Evolutionary conservation across 2,797 vertebrate species (phyloP).

Genomic region (Coranthus polyacanthus): DNA sequence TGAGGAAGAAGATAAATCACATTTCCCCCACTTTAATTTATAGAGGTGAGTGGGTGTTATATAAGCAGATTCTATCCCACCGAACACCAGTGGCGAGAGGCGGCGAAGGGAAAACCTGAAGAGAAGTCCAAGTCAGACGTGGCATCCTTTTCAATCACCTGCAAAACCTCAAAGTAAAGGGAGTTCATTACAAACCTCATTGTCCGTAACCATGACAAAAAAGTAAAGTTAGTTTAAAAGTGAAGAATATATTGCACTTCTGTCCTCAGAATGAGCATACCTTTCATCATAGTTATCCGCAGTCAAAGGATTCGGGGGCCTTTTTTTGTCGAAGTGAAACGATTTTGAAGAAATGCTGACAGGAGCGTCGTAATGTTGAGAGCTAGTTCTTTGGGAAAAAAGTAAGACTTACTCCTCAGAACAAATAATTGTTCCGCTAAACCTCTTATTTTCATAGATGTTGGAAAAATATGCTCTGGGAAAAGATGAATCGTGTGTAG

Average conservation of each 20-base stretch:
- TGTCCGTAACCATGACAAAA: conserved; percentile 67
- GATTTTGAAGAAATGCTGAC: conserved; percentile 64
- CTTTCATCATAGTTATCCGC: conserved; percentile 67
- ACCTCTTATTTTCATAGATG: conserved; percentile 25
- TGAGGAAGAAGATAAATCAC: conserved; percentile 80
- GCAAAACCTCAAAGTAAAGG: conserved; percentile 35
- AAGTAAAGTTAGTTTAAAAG: conserved; percentile 62
- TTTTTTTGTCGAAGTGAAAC: conserved; percentile 59
- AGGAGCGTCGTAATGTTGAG: conserved; percentile 49
- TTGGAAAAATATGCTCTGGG: conserved; percentile 12
- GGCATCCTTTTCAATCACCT: conserved; percentile 57
- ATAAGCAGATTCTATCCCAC: conserved; percentile 63
- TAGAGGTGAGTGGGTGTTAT: conserved; percentile 67
- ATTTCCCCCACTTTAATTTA: conserved; percentile 80
- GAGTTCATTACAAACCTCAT: conserved; percentile 69
- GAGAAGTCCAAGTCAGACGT: conserved; percentile 33
- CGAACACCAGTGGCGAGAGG: conserved; percentile 38
- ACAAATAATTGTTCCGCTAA: conserved; percentile 51
- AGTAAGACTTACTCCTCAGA: conserved; percentile 52
- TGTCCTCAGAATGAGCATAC: conserved; percentile 25
- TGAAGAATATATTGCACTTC: conserved; percentile 42
- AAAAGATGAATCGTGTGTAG: conserved; percentile 1
- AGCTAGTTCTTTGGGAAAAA: conserved; percentile 47
- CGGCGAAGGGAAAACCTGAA: conserved; percentile 46
- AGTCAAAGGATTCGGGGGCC: conserved; percentile 63